A percentile compares a stretch with the other conserved stretches of the same genome.
phyloP scores from a whole-genome alignment of 2,888 invertebrate species.

The Drosophila kanekoi region DNA sequence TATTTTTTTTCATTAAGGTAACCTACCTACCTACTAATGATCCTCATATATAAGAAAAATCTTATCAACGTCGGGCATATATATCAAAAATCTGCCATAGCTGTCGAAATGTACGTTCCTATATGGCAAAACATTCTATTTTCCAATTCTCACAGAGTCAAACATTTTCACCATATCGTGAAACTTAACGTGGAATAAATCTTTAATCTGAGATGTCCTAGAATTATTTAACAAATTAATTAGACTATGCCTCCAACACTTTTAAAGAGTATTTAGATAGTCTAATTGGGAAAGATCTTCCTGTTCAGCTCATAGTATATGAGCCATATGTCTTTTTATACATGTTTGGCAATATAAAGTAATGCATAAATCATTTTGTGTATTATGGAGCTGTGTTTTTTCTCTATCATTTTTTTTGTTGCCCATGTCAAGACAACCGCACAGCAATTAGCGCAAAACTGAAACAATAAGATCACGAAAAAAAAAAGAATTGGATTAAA shows the following conservation, averaged over 20 bases:
- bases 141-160: no score
- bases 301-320: neutral
- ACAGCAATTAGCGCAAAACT: slow-evolving; percentile 68
- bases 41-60: no score
- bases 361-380: slow-evolving; percentile 64
- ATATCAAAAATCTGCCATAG: no score
- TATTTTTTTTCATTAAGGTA: no score
- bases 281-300: neutral
- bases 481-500: slow-evolving; percentile 39
- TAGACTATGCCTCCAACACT: neutral
- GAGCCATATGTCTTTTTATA: slow-evolving; percentile 17
- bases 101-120: no score
- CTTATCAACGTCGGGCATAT: no score
- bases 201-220: no score
- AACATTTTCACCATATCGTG: no score
- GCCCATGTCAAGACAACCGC: slow-evolving; percentile 40
- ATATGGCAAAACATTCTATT: no score
- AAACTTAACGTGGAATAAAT: no score
- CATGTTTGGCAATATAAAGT: slow-evolving; percentile 56
- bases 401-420: slow-evolving; percentile 16
- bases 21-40: no score
- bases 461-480: slow-evolving; percentile 70
- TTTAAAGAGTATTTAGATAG: neutral
- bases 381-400: slow-evolving; percentile 32
- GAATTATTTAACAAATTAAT: no score